phyloP scores from a whole-genome alignment of 2,888 invertebrate species.

The Dryobotodes eremita region DNA sequence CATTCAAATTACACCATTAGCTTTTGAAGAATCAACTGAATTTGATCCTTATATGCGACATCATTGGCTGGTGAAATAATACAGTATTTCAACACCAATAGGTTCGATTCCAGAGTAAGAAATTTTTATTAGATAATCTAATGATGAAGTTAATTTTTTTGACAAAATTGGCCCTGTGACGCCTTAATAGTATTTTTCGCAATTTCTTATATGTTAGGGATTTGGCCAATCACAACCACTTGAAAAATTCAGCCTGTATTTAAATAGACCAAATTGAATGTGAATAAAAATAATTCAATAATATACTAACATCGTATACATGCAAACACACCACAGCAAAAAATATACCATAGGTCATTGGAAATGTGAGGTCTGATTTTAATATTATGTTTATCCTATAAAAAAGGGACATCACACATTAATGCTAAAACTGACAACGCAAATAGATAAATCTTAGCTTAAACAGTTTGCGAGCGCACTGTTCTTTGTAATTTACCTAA shows the following conservation, averaged over 20 bases:
- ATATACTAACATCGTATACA: conserved; percentile 22
- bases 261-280: conserved; percentile 3
- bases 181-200: background rate
- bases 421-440: conserved; percentile 13
- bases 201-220: background rate
- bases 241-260: conserved; percentile 3
- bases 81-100: background rate
- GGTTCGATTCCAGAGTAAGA: background rate
- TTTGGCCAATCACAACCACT: background rate
- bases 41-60: background rate
- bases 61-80: background rate
- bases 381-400: conserved; percentile 5
- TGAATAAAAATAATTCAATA: conserved; percentile 16
- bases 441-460: background rate
- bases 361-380: background rate
- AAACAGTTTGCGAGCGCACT: background rate
- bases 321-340: background rate
- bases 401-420: background rate
- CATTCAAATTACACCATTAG: background rate
- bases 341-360: conserved; percentile 4
- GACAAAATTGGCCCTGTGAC: background rate
- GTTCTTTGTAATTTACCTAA: conserved; percentile 8
- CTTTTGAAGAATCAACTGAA: background rate
- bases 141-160: background rate
- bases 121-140: background rate